Base-by-base conservation (phyloP, 2,888 invertebrate species). In the Chalcis sispes region DNA sequence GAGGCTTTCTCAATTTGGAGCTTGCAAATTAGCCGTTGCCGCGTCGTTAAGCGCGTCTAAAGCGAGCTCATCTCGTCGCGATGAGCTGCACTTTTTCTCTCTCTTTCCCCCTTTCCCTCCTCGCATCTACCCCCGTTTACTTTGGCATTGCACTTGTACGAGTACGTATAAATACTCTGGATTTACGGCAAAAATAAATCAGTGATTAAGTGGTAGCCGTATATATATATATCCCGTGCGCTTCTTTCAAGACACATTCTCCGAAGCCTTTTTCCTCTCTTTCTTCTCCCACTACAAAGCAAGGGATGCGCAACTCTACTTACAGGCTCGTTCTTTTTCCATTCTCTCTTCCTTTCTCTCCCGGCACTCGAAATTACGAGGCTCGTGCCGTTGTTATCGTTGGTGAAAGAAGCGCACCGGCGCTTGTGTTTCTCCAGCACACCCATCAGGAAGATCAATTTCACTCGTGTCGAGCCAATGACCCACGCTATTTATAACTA, bases 21-120 rank as follows among this genome's bases (percentile, higher is more conserved):
- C 70, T 75, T 70, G 75, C 75, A 75, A 75, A 75, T 75, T 64
- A 75, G 64, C 75, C 52, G 48, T 36, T 62, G 25, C 27, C n/a
- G 20, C 20, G 5, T n/a, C 46, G 1, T 10, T 10, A 25, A 36
- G 23, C 29, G 69, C 74, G 62, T 62, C 70, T 75, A 75, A 70
- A 70, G 50, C 66, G 69, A 56, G 18, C 42, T 46, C 20, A 25
- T 40, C 27, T 36, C 8, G 7, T 23, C 10, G 10, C 56, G 67
- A 69, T 69, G 58, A 69, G 67, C 46, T 48, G 46, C n/a, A n/a
- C n/a, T n/a, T n/a, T n/a, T 18, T 20, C 25, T n/a, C 56, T 18
- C 42, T 20, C 42, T n/a, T 27, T n/a, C 36, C 1, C 64, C 13
- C 54, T 40, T 10, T 20, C 36, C 20, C 10, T 27, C 29, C 18